Percentiles rank a stretch among this genome's conserved stretches.
phyloP scores from a whole-genome alignment of 2,113 vertebrate genomes.

The Chaetops frenatus region DNA sequence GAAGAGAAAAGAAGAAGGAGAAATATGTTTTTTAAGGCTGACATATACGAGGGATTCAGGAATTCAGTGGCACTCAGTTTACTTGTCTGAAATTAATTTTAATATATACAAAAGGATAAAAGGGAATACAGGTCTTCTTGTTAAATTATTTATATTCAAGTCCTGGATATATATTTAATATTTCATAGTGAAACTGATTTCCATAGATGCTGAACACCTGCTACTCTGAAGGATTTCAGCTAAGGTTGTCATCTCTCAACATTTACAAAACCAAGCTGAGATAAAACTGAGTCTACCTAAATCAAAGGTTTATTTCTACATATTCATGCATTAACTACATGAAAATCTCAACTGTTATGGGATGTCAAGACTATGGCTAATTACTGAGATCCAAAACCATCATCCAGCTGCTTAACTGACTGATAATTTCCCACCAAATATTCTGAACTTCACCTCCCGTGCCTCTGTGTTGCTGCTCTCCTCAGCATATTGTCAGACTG shows the following conservation, averaged over 20 bases:
- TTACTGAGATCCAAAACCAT: constrained; percentile 12
- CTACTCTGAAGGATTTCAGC: not conserved
- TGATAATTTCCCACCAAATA: constrained; percentile 5
- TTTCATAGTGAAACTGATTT: constrained; percentile 46
- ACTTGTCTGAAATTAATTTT: constrained; percentile 44
- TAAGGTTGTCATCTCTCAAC: constrained; percentile 4
- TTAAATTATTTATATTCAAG: constrained; percentile 43
- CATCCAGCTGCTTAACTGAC: constrained; percentile 9
- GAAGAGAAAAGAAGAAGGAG: not conserved
- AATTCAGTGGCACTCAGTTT: constrained; percentile 9
- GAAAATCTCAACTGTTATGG: not conserved
- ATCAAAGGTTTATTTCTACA: constrained; percentile 17
- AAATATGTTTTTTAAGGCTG: not conserved
- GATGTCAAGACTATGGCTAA: not conserved
- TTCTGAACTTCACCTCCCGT: not conserved
- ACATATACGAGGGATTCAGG: not conserved
- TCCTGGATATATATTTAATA: constrained; percentile 42
- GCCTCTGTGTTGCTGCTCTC: not conserved
- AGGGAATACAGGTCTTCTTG: constrained; percentile 30
- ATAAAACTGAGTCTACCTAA: not conserved
- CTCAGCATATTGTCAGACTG: constrained; percentile 47
- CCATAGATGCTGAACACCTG: constrained; percentile 34
- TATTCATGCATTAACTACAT: not conserved
- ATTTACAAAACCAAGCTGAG: not conserved
- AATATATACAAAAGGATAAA: constrained; percentile 58